phyloP scores from a whole-genome alignment of 1,140 invertebrate genomes.

The Drosophila gunungcola region DNA sequence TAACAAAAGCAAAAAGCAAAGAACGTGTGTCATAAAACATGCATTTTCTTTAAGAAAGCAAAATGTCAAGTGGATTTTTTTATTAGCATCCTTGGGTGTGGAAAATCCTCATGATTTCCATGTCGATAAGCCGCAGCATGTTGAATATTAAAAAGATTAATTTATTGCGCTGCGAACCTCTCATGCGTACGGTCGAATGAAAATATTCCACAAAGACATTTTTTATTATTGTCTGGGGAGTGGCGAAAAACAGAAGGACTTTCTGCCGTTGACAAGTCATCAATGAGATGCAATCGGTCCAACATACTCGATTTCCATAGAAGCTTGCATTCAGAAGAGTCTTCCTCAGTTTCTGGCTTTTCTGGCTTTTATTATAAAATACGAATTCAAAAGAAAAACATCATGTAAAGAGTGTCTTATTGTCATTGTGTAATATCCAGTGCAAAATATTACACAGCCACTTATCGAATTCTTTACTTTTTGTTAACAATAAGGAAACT shows the following conservation, averaged over 20 bases:
- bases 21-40: conserved; percentile 37
- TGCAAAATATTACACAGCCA: conserved; percentile 1
- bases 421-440: neutral
- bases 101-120: conserved; percentile 41
- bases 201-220: conserved; percentile 20
- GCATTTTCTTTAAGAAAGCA: conserved; percentile 38
- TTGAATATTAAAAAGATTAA: conserved; percentile 56
- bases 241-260: neutral
- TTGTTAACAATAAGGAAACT: conserved; percentile 9
- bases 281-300: conserved; percentile 17
- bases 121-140: conserved; percentile 47
- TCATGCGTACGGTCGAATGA: conserved; percentile 13
- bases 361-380: conserved; percentile 17
- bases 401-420: conserved; percentile 20
- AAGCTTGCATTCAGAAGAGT: conserved; percentile 2
- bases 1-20: conserved; percentile 11
- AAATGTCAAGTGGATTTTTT: conserved; percentile 62
- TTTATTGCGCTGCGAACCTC: conserved; percentile 30
- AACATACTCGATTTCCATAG: conserved; percentile 10
- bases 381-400: conserved; percentile 18
- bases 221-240: conserved; percentile 7
- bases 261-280: conserved; percentile 18
- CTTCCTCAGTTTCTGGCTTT: conserved; percentile 19
- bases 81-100: conserved; percentile 36
- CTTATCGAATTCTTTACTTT: conserved; percentile 11